Conservation (phyloP, 1,140 invertebrate species). For the Halesus radiatus region DNA sequence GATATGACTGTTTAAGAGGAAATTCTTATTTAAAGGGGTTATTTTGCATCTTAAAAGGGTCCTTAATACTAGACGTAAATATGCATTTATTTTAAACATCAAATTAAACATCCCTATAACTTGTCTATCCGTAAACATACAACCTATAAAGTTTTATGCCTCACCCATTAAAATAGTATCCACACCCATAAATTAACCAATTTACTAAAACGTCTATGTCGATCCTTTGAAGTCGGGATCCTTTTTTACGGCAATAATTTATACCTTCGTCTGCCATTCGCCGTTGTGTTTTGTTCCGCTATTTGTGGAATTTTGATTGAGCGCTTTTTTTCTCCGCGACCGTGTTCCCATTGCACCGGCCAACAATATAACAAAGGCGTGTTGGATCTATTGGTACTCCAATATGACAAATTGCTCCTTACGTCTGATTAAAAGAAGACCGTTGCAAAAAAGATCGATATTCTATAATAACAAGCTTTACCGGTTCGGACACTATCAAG, state of each 20-base stretch:
- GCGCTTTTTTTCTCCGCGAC: background rate
- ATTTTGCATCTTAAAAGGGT: no score
- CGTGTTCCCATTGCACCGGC: constrained; percentile 1
- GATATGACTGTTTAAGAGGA: no score
- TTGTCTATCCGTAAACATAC: constrained; percentile 22
- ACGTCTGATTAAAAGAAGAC: constrained; percentile 20
- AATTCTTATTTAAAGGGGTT: no score
- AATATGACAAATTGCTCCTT: constrained; percentile 25
- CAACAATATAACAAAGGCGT: constrained; percentile 19
- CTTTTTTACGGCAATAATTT: constrained; percentile 10
- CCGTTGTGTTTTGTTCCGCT: constrained; percentile 26
- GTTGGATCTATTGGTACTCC: background rate
- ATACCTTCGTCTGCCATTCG: constrained; percentile 16
- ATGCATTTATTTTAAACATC: background rate
- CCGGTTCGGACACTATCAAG: background rate
- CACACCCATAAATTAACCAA: constrained; percentile 35
- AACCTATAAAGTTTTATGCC: constrained; percentile 25
- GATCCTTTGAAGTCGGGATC: constrained; percentile 15
- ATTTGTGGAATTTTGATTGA: constrained; percentile 34
- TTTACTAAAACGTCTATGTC: constrained; percentile 17
- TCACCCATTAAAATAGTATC: constrained; percentile 22
- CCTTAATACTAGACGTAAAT: no score
- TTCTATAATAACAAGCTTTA: background rate
- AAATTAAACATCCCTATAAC: constrained; percentile 1
- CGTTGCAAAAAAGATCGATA: constrained; percentile 2